A percentile compares a stretch with the other conserved stretches of the same genome.
Conservation (phyloP, 2,797 vertebrate genomes). For the Staurois parvus region DNA sequence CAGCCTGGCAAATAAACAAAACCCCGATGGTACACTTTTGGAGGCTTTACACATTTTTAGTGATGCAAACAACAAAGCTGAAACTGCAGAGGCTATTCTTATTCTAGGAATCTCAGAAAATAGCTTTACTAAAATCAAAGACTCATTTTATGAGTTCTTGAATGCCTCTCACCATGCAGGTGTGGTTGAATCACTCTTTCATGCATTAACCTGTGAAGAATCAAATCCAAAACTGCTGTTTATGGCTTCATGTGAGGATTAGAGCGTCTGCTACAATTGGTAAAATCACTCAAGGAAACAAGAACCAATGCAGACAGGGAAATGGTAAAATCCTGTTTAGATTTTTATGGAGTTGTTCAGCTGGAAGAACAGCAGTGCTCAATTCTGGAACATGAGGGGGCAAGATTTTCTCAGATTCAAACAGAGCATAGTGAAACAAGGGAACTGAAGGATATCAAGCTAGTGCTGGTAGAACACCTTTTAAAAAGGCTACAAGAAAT, state of each 20-base stretch:
- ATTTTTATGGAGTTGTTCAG: conserved; percentile 78
- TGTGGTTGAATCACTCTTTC: conserved; percentile 74
- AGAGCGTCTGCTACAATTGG: conserved; percentile 71
- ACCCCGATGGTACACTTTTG: conserved; percentile 63
- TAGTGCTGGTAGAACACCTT: conserved; percentile 73
- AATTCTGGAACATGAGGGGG: conserved; percentile 75
- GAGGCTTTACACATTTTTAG: conserved; percentile 73
- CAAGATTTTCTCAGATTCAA: conserved; percentile 70
- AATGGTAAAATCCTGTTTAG: conserved; percentile 80
- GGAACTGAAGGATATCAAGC: conserved; percentile 71
- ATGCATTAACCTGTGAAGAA: conserved; percentile 51
- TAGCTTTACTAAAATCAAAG: conserved; percentile 68
- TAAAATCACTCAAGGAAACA: conserved; percentile 70
- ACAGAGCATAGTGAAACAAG: conserved; percentile 64
- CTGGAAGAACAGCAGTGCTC: conserved; percentile 70
- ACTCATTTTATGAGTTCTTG: conserved; percentile 66
- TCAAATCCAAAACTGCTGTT: conserved; percentile 63
- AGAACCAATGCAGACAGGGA: conserved; percentile 77
- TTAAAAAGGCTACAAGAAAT: conserved; percentile 73
- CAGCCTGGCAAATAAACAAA: conserved; percentile 37
- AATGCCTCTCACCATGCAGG: conserved; percentile 74
- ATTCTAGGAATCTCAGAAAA: conserved; percentile 72
- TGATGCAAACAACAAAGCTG: conserved; percentile 68
- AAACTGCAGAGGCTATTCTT: conserved; percentile 74
- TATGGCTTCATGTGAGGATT: conserved; percentile 67